Evolutionary conservation across 2,888 invertebrate species (phyloP).

Genomic region (Dione vanillae): DNA sequence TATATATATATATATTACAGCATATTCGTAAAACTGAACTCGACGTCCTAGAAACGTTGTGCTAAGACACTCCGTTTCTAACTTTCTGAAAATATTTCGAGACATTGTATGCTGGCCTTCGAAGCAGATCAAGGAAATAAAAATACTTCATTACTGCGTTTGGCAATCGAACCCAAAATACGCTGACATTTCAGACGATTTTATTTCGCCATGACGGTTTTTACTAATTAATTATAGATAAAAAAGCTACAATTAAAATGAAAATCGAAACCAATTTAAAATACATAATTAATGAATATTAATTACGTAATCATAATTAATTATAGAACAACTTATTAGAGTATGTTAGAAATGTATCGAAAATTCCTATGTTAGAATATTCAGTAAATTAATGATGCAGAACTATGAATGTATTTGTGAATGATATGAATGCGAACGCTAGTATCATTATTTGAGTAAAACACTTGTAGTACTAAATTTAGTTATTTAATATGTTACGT

Average conservation of each 20-base stretch:
- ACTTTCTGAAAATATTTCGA: background rate
- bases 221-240: too few species aligned
- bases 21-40: too few species aligned
- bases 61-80: background rate
- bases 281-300: background rate
- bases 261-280: background rate
- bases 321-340: background rate
- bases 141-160: too few species aligned
- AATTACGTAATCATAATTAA: background rate
- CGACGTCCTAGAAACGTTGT: too few species aligned
- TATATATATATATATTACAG: too few species aligned
- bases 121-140: too few species aligned
- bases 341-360: background rate
- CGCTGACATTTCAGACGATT: too few species aligned
- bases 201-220: too few species aligned
- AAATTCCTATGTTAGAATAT: slow-evolving; percentile 4
- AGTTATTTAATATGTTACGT: background rate
- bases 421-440: background rate
- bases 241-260: background rate
- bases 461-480: background rate
- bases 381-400: background rate
- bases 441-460: background rate
- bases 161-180: too few species aligned
- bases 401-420: background rate
- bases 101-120: background rate